Conservation (phyloP, 1,140 invertebrate genomes). For the Mylabris phalerata region DNA sequence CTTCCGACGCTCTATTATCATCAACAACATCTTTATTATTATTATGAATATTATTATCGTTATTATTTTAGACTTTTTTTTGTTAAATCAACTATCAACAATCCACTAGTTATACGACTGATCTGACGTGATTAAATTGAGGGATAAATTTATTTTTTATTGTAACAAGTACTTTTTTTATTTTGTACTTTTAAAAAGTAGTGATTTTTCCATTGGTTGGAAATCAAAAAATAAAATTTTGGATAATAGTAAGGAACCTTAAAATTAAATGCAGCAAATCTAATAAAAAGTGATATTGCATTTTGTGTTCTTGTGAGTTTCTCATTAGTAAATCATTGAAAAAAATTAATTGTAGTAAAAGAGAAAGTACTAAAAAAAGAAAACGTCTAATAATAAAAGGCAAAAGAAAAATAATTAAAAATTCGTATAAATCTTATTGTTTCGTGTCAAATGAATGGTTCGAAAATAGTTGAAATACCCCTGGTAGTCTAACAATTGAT, state of each 20-base stretch:
- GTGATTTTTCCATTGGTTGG: neutral
- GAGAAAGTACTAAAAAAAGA: constrained; percentile 29
- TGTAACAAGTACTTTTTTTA: no score
- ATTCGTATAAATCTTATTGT: no score
- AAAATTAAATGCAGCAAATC: constrained; percentile 41
- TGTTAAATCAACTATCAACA: neutral
- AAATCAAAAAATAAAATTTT: no score
- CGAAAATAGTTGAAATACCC: neutral
- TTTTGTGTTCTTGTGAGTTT: constrained; percentile 40
- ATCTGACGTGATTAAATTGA: constrained; percentile 27
- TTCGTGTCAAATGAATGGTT: no score
- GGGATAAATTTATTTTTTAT: neutral
- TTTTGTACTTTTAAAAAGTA: no score
- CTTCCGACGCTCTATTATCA: constrained; percentile 27
- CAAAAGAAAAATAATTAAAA: constrained; percentile 27
- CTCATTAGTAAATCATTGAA: constrained; percentile 14
- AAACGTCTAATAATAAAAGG: constrained; percentile 35
- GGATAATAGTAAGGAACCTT: constrained; percentile 13
- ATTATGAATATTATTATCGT: constrained; percentile 27
- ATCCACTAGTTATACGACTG: constrained; percentile 29
- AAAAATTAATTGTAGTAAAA: constrained; percentile 18
- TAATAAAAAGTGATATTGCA: constrained; percentile 41
- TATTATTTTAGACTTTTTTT: constrained; percentile 6
- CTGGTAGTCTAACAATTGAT: no score
- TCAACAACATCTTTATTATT: no score